phyloP scores from a whole-genome alignment of 1,140 invertebrate species.

The Zaprionus capensis region DNA sequence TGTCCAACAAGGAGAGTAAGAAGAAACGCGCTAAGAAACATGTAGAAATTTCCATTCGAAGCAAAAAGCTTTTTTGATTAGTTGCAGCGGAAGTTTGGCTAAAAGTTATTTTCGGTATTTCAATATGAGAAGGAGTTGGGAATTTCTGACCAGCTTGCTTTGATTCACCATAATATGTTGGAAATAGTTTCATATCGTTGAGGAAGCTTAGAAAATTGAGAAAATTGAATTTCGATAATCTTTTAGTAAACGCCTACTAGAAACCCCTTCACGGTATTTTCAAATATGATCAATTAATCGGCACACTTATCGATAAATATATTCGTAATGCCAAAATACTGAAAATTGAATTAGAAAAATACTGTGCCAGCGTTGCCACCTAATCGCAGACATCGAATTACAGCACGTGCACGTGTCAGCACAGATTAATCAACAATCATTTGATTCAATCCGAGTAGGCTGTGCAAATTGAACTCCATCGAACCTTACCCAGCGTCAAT shows the following conservation, averaged over 20 bases:
- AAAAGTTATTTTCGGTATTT: conserved; percentile 8
- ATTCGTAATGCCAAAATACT: background rate
- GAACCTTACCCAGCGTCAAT: background rate
- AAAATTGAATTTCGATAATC: background rate
- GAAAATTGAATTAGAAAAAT: background rate
- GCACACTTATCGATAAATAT: background rate
- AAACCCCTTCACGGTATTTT: background rate
- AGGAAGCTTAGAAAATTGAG: background rate
- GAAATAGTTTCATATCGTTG: background rate
- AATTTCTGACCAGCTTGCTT: background rate
- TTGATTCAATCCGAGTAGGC: conserved; percentile 21
- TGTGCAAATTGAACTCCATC: conserved; percentile 18
- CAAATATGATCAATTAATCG: background rate
- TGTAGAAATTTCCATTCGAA: conserved; percentile 7
- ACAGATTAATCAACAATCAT: background rate
- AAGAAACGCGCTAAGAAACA: background rate
- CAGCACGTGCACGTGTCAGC: background rate
- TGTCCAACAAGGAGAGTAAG: background rate
- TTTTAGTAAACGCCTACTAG: background rate
- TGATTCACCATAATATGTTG: background rate
- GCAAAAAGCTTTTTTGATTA: conserved; percentile 39
- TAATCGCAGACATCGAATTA: background rate
- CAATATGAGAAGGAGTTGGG: background rate
- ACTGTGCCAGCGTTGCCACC: background rate
- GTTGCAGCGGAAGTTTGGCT: conserved; percentile 30